Conservation (phyloP, 2,113 vertebrate genomes). For the Lepidothrix coronata region DNA sequence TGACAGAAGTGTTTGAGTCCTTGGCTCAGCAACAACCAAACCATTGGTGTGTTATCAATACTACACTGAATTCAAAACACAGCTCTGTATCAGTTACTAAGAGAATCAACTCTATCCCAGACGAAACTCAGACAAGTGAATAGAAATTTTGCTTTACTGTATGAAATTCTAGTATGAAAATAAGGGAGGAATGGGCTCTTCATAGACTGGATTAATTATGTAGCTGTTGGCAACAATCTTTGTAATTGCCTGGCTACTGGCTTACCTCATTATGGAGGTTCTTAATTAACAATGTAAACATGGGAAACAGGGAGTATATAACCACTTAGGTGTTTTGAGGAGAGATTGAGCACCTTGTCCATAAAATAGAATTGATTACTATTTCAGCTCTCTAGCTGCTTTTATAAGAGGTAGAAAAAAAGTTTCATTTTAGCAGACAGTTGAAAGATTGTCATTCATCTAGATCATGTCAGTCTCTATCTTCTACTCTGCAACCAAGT, state of each 20-base stretch:
- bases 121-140: background rate
- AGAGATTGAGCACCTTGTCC: background rate
- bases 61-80: background rate
- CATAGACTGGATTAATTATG: background rate
- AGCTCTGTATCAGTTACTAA: background rate
- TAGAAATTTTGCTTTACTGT: background rate
- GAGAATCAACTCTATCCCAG: background rate
- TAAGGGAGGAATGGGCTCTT: background rate
- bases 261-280: background rate
- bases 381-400: background rate
- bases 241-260: background rate
- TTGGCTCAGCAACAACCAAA: background rate
- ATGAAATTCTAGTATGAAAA: background rate
- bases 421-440: background rate
- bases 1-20: background rate
- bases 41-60: background rate
- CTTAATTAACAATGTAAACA: background rate
- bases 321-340: background rate
- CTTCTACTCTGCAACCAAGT: background rate
- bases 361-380: background rate
- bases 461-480: background rate
- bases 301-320: background rate
- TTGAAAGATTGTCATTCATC: background rate
- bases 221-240: background rate
- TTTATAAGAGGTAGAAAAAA: background rate